Evolutionary conservation across 2,113 vertebrate genomes (phyloP), one percentile per base, ranked within the genome.

Genomic region (Pelusios castaneus): DNA sequence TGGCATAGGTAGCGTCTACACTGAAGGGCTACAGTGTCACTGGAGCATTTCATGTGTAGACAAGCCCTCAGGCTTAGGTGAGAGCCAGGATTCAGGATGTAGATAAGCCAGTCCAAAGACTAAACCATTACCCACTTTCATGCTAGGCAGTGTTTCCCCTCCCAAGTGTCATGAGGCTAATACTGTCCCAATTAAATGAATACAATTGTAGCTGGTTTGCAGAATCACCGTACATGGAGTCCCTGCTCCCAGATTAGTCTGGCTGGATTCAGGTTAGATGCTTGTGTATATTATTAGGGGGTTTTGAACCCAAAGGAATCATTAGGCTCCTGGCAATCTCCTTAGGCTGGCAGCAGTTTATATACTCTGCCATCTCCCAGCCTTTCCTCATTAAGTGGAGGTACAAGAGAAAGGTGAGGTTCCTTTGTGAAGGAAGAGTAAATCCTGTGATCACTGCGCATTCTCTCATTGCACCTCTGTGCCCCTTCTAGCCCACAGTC

Each of bases 271-370:
- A 49, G 21, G 29, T 24, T 47, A 79, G 52, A 16, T 8, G 0
- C 0, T 7, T 6, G 47, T 29, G 2, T 2, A 58, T n/a, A n/a
- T 73, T 27, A 45, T 1, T 0, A 17, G 52, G 55, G 51, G 0
- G 24, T 89, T 49, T 31, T 16, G 67, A 6, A 16, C 51, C 67
- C 4, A 67, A n/a, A 55, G 31, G 78, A 41, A 75, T 78, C 27
- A 85, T 38, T 41, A 10, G 73, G 0, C 2, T 9, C 43, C 52
- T 14, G 34, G 56, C 0, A 0, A 21, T 17, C 31, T 63, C 60
- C 29, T 63, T 63, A 63, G 31, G 6, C 34, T 70, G 63, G 63
- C 16, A 10, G 55, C 10, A 70, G 27, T 19, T 81, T n/a, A 0
- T 38, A 5, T 49, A 55, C 12, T 9, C 85, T 3, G 3, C 4